Evolutionary conservation across 2,888 invertebrate genomes (phyloP).

Genomic region (Callinectes sapidus): DNA sequence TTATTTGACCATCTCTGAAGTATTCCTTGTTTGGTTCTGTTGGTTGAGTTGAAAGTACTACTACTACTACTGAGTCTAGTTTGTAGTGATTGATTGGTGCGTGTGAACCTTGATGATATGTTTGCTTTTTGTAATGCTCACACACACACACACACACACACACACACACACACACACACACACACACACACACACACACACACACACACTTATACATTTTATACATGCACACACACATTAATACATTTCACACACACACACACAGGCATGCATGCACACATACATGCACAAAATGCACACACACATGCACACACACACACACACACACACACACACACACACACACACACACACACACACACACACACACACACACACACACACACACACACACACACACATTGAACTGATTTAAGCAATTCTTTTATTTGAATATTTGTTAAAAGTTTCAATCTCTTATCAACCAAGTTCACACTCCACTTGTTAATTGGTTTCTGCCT

Average conservation of each 20-base stretch:
- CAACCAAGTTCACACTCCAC: constrained; percentile 54
- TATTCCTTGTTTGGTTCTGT: constrained; percentile 71
- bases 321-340: constrained; percentile 30
- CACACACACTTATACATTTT: constrained; percentile 37
- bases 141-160: constrained; percentile 19
- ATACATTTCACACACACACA: constrained; percentile 46
- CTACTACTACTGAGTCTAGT: constrained; percentile 50
- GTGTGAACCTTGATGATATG: constrained; percentile 63
- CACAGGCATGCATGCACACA: neutral
- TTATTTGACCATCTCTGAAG: constrained; percentile 72
- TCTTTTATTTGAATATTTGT: neutral
- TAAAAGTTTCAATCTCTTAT: constrained; percentile 32
- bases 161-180: constrained; percentile 22
- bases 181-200: constrained; percentile 31
- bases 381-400: constrained; percentile 38
- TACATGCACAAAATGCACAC: constrained; percentile 28
- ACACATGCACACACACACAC: constrained; percentile 41
- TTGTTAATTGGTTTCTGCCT: constrained; percentile 45
- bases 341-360: constrained; percentile 44
- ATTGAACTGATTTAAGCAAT: constrained; percentile 39
- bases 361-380: constrained; percentile 14
- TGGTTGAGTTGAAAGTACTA: constrained; percentile 62
- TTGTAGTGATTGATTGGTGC: constrained; percentile 61
- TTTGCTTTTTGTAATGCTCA: constrained; percentile 60
- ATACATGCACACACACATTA: constrained; percentile 38